Evolutionary conservation across 1,140 invertebrate species (phyloP), one percentile per base, ranked within the genome.

Genomic region (Drosophila kanapiae): DNA sequence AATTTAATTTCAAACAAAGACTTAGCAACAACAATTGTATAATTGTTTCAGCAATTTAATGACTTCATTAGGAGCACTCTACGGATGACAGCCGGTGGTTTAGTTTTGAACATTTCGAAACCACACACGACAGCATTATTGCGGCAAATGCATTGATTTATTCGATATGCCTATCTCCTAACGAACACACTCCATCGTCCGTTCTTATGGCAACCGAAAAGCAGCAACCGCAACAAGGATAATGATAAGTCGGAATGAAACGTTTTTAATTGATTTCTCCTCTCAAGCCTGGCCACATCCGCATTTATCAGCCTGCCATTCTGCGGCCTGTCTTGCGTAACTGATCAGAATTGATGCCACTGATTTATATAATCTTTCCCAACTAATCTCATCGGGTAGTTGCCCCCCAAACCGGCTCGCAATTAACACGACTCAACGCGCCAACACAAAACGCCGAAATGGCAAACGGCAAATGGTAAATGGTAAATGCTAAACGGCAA

Each of bases 341-440:
- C 63, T 48, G 80, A 64, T 80, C 68, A 35, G 60, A 51, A 76
- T 76, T 76, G 74, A 76, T 76, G 74, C 72, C 54, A 77, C 80
- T 87, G 82, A 86, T 86, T 86, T 79, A 86, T 82, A 78, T 79
- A 64, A 74, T 60, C 68, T 51, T n/a, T 16, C 45, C 75, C 42
- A 53, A 76, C 65, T 86, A 87, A 86, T 87, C 82, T 87, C 83
- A 65, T 70, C 37, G 45, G 60, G 70, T 75, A 68, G 82, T 78
- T 82, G 53, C 40, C 57, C 48, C 48, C 48, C 31, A 48, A 43
- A 56, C 71, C 38, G 56, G 61, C 57, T 51, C 47, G 69, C 78
- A 87, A 87, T 87, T 87, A 87, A 87, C 80, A 87, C 84, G 80
- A 87, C 76, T 87, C 83, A 75, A 83, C 80, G 83, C 83, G 72